A percentile compares a stretch with the other conserved stretches of the same genome.
Conservation (phyloP, 1,140 invertebrate genomes). For the Marisa cornuarietis region DNA sequence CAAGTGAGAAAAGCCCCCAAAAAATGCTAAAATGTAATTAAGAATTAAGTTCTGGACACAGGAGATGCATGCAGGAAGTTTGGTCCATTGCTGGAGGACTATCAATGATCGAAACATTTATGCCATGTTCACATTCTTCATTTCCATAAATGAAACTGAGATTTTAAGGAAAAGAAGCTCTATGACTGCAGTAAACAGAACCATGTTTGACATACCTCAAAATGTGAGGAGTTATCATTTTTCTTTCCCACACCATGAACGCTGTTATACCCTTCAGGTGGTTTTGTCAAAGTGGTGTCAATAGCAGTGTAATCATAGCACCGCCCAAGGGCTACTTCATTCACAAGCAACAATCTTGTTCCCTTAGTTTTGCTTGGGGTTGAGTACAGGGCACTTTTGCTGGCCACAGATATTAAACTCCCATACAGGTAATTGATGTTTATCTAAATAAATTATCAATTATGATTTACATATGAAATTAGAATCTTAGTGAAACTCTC, state of each 20-base stretch:
- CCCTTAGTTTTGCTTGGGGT: conserved; percentile 50
- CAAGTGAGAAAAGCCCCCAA: too few species aligned
- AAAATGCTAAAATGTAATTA: too few species aligned
- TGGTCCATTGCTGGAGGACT: too few species aligned
- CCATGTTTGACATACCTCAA: conserved; percentile 44
- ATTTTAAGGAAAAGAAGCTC: too few species aligned
- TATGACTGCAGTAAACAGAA: neutral
- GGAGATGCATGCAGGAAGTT: too few species aligned
- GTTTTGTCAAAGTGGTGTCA: conserved; percentile 41
- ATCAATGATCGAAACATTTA: neutral
- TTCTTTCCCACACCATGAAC: conserved; percentile 56
- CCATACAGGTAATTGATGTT: too few species aligned
- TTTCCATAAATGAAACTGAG: too few species aligned
- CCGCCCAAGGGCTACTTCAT: conserved; percentile 61
- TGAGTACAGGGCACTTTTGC: conserved; percentile 58
- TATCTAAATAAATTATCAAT: too few species aligned
- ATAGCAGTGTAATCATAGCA: conserved; percentile 42
- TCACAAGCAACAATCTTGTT: conserved; percentile 57
- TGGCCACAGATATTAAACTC: conserved; percentile 22
- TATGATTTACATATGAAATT: too few species aligned
- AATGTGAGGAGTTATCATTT: conserved; percentile 41
- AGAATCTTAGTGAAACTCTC: too few species aligned
- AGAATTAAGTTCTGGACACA: too few species aligned
- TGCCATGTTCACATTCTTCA: neutral
- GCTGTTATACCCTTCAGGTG: conserved; percentile 63